A percentile compares a stretch with the other conserved stretches of the same genome.
phyloP scores from a whole-genome alignment of 2,888 invertebrate species.

The Drosophila cracens region DNA sequence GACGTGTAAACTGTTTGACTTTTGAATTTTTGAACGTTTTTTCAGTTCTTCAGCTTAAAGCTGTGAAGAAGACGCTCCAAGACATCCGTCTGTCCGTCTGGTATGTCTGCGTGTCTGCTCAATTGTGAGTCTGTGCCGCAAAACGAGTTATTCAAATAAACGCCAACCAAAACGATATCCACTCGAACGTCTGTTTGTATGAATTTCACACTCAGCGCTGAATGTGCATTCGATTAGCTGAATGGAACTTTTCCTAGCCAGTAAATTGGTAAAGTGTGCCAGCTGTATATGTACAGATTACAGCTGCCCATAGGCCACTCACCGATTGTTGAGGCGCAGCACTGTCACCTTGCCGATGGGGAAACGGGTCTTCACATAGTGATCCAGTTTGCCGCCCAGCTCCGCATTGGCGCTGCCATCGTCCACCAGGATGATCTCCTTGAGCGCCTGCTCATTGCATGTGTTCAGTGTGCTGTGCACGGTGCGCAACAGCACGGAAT shows the following conservation, averaged over 20 bases:
- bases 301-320: slow-evolving; percentile 46
- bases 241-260: slow-evolving; percentile 61
- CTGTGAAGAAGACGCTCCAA: slow-evolving; percentile 63
- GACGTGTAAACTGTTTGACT: slow-evolving; percentile 20
- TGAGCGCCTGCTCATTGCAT: slow-evolving; percentile 88
- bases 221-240: slow-evolving; percentile 68
- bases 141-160: slow-evolving; percentile 80
- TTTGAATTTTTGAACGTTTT: slow-evolving; percentile 57
- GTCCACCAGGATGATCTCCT: slow-evolving; percentile 97
- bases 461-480: slow-evolving; percentile 91
- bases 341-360: slow-evolving; percentile 89
- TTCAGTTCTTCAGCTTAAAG: slow-evolving; percentile 50
- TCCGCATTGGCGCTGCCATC: slow-evolving; percentile 94
- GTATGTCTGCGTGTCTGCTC: background rate
- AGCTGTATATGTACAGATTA: background rate
- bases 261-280: slow-evolving; percentile 36
- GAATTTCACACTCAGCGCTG: slow-evolving; percentile 44
- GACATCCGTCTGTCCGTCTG: slow-evolving; percentile 10
- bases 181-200: slow-evolving; percentile 47
- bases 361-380: slow-evolving; percentile 91
- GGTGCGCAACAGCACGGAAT: slow-evolving; percentile 92
- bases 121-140: slow-evolving; percentile 59
- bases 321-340: slow-evolving; percentile 90
- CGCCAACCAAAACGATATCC: slow-evolving; percentile 42
- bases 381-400: slow-evolving; percentile 90